Conservation (phyloP, 2,888 invertebrate genomes). For the Thereva nobilitata region DNA sequence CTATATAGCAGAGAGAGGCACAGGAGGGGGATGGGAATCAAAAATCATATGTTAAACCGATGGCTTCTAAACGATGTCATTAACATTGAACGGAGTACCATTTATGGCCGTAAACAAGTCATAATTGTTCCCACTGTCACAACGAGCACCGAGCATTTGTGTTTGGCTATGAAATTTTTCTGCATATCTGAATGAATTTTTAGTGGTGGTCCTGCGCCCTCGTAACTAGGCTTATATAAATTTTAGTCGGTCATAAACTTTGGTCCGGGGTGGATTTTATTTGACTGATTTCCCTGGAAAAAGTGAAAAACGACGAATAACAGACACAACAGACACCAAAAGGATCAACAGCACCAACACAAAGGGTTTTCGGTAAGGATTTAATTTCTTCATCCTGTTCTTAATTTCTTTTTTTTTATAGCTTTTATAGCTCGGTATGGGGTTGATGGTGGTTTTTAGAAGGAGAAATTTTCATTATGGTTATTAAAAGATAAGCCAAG, state of each 20-base stretch:
- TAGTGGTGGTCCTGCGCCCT: not conserved
- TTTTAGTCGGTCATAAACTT: slow-evolving; percentile 8
- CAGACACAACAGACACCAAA: slow-evolving; percentile 1
- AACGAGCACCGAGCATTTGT: slow-evolving; percentile 7
- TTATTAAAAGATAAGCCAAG: slow-evolving; percentile 17
- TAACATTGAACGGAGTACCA: slow-evolving; percentile 25
- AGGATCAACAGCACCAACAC: not conserved
- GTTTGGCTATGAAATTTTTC: slow-evolving; percentile 29
- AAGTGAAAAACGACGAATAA: slow-evolving; percentile 5
- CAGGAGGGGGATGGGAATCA: not conserved
- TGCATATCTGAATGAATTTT: slow-evolving; percentile 15
- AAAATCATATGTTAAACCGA: slow-evolving; percentile 9
- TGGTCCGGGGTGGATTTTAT: not conserved
- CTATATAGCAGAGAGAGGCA: slow-evolving; percentile 2
- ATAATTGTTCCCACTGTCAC: slow-evolving; percentile 28
- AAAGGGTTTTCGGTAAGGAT: not conserved
- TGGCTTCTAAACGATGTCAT: slow-evolving; percentile 34
- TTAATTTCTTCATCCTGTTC: not conserved
- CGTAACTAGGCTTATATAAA: not conserved
- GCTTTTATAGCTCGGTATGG: not conserved
- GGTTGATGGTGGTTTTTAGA: not conserved
- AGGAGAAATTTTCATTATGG: not conserved
- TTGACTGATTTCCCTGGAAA: slow-evolving; percentile 2
- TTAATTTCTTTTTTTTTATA: slow-evolving; percentile 22
- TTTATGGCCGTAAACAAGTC: slow-evolving; percentile 38